Percentiles rank a stretch among this genome's conserved stretches.
Evolutionary conservation across 2,888 invertebrate species (phyloP).

Genomic region (Acleris literana): DNA sequence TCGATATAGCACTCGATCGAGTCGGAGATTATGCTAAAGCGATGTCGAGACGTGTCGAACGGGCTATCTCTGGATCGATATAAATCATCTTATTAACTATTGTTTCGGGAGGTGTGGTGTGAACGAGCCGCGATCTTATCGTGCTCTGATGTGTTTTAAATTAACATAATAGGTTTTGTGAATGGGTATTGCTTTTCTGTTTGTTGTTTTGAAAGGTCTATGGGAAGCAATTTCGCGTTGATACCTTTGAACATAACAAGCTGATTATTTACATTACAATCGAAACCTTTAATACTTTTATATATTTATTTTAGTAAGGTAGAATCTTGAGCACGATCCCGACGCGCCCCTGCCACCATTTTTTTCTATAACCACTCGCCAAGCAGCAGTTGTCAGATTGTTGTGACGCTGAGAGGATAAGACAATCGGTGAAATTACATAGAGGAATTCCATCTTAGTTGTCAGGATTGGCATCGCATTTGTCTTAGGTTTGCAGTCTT

Average conservation of each 20-base stretch:
- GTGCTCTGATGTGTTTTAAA: constrained; percentile 80
- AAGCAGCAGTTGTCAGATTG: too few relatives aligned
- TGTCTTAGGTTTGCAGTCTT: too few relatives aligned
- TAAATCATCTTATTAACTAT: constrained; percentile 84
- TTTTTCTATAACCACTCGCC: too few relatives aligned
- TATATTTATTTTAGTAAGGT: too few relatives aligned
- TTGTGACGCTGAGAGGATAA: too few relatives aligned
- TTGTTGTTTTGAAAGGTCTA: constrained; percentile 66
- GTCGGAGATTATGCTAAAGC: constrained; percentile 81
- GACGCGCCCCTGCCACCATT: too few relatives aligned
- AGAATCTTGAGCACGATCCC: too few relatives aligned
- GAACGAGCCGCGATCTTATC: constrained; percentile 79
- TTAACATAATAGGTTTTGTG: constrained; percentile 84
- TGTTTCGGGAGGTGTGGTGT: constrained; percentile 84
- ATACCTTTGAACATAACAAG: background rate
- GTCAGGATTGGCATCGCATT: too few relatives aligned
- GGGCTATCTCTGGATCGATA: constrained; percentile 77
- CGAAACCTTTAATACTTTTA: too few relatives aligned
- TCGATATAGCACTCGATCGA: constrained; percentile 76
- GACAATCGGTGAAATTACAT: too few relatives aligned
- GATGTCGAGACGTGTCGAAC: constrained; percentile 80
- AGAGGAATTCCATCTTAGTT: too few relatives aligned
- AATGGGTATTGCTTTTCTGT: constrained; percentile 77
- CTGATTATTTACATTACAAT: too few relatives aligned
- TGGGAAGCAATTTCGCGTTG: constrained; percentile 52